Evolutionary conservation across 2,113 vertebrate genomes (phyloP).

Genomic region (Pelobates fuscus): DNA sequence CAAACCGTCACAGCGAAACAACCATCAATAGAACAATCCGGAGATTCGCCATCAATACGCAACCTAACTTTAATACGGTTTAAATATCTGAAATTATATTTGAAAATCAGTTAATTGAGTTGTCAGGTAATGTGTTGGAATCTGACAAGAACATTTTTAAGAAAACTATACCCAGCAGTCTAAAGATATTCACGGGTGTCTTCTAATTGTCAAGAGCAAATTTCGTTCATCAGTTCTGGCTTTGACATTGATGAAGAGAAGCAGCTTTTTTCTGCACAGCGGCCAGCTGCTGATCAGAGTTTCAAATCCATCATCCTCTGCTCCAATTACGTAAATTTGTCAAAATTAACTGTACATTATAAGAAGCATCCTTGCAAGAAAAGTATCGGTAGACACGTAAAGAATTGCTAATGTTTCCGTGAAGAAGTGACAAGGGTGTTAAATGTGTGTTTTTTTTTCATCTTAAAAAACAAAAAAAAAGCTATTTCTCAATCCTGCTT

Average conservation of each 20-base stretch:
- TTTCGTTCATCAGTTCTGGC: conserved; percentile 80
- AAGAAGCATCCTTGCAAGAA: conserved; percentile 84
- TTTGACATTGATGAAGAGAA: conserved; percentile 87
- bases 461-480: conserved; percentile 34
- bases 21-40: no score
- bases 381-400: conserved; percentile 76
- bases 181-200: conserved; percentile 82
- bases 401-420: conserved; percentile 75
- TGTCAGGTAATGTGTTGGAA: conserved; percentile 81
- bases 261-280: conserved; percentile 78
- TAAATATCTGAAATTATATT: conserved; percentile 82
- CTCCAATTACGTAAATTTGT: conserved; percentile 88
- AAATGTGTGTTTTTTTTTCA: conserved; percentile 40
- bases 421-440: conserved; percentile 66
- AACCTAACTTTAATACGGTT: conserved; percentile 83
- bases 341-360: conserved; percentile 84
- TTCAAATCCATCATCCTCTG: conserved; percentile 84
- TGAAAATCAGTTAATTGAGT: conserved; percentile 86
- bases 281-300: conserved; percentile 84
- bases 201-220: conserved; percentile 86
- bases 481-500: conserved; percentile 16
- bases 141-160: conserved; percentile 85
- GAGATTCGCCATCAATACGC: conserved; percentile 67
- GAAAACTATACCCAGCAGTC: conserved; percentile 79
- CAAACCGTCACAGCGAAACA: no score